These are phyloP conservation scores for Lutraria lutraria DNA, from an alignment of 2,888 invertebrate genomes.

Conservation along the genomic window DNA sequence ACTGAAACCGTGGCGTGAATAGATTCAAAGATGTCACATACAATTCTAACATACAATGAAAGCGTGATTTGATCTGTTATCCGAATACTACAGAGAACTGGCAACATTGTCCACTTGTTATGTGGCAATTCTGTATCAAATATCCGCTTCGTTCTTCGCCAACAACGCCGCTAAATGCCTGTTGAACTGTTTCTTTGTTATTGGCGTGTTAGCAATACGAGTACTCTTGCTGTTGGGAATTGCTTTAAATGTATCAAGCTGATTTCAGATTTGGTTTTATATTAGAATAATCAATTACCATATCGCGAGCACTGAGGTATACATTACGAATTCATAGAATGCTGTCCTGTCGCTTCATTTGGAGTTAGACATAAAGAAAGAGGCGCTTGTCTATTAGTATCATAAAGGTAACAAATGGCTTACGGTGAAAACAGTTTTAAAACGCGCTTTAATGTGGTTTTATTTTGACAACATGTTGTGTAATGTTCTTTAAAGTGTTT, in stretches of 20 bases:
- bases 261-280: neutral
- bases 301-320: neutral
- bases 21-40: conserved; percentile 1
- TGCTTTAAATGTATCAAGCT: neutral
- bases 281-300: conserved; percentile 10
- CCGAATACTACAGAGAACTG: neutral
- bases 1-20: too few relatives aligned
- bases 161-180: neutral
- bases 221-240: neutral
- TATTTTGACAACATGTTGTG: too few relatives aligned
- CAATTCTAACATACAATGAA: neutral
- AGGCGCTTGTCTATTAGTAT: too few relatives aligned
- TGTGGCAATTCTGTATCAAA: neutral
- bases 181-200: neutral
- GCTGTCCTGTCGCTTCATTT: too few relatives aligned
- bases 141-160: neutral
- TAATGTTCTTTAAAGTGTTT: too few relatives aligned
- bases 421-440: too few relatives aligned
- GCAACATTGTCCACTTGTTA: neutral
- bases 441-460: too few relatives aligned
- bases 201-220: neutral
- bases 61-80: neutral
- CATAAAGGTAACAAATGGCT: too few relatives aligned
- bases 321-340: too few relatives aligned
- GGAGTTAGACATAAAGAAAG: too few relatives aligned